Evolutionary conservation across 2,113 vertebrate species (phyloP), one percentile per base, ranked within the genome.

Genomic region (Hemichromis elongatus): DNA sequence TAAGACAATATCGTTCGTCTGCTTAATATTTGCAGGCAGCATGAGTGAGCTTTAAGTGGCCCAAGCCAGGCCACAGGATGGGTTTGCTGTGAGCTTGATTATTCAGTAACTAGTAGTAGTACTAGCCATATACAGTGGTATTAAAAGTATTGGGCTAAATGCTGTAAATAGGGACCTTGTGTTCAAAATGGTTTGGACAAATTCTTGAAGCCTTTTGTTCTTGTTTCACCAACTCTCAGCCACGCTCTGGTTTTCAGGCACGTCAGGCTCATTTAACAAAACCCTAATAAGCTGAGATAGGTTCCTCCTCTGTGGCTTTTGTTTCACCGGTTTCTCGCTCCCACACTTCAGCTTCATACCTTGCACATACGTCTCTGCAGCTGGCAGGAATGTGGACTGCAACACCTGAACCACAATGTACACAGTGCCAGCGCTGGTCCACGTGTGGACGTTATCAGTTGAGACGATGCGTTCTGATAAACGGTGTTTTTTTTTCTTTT

Each of bases 181-280:
- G 19, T n/a, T 63, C 30, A 63, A n/a, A 63, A n/a, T n/a, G 19
- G 9, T 8, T 37, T 37, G 59, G 37, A n/a, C 3, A 66, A n/a
- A 61, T 61, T 18, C 57, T 35, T 10, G 5, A 35, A 18, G 57
- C 2, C 30, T 61, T 37, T 21, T 37, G 4, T 40, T n/a, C 33
- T 66, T 11, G 0, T 1, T 9, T 40, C 33, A 37, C 6, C 33
- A 66, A 0, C 33, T 40, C 13, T 66, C 0, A 66, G 11, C 30
- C 35, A 40, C 12, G 61, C 35, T 42, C 6, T 2, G 7, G 61
- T 40, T 66, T 66, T 68, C 61, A 24, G 30, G 6, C 35, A 40
- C 19, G 3, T n/a, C 35, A 40, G 61, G 33, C 35, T 40, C 61
- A 6, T 21, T 63, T 66, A 14, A 59, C 26, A 59, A 18, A 30